Percentiles rank a stretch among this genome's conserved stretches.
phyloP scores from a whole-genome alignment of 2,797 vertebrate genomes.

The Synanceia verrucosa region DNA sequence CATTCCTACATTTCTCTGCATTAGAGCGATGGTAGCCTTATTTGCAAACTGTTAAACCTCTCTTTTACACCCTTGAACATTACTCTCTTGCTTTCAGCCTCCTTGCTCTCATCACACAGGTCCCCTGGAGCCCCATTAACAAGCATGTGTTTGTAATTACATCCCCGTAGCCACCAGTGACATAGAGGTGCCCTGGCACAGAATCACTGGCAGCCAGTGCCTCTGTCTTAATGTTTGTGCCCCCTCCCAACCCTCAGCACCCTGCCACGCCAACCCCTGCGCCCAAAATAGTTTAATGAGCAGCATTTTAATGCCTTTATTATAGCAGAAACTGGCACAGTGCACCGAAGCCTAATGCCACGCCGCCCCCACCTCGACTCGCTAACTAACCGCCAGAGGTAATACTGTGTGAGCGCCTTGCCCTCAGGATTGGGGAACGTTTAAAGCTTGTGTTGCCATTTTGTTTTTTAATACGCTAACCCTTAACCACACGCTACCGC shows the following conservation, averaged over 20 bases:
- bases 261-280: constrained; percentile 45
- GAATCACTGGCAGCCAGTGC: constrained; percentile 51
- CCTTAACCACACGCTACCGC: constrained; percentile 21
- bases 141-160: constrained; percentile 81
- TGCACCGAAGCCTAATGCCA: constrained; percentile 36
- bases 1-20: not conserved
- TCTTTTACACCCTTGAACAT: not conserved
- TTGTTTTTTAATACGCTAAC: constrained; percentile 54
- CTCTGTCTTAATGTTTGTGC: constrained; percentile 47
- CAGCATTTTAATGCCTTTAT: constrained; percentile 78
- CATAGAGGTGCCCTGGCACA: constrained; percentile 74
- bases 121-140: constrained; percentile 70
- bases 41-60: not conserved
- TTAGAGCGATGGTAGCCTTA: not conserved
- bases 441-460: constrained; percentile 65
- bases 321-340: constrained; percentile 71
- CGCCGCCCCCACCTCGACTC: constrained; percentile 40
- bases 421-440: constrained; percentile 44
- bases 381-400: constrained; percentile 55
- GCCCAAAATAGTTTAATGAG: constrained; percentile 83
- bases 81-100: constrained; percentile 3
- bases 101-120: constrained; percentile 43
- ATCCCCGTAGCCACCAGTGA: constrained; percentile 74
- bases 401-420: constrained; percentile 30
- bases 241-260: constrained; percentile 38